Evolutionary conservation across 2,113 vertebrate species (phyloP).

Genomic region (Malurus elegans): DNA sequence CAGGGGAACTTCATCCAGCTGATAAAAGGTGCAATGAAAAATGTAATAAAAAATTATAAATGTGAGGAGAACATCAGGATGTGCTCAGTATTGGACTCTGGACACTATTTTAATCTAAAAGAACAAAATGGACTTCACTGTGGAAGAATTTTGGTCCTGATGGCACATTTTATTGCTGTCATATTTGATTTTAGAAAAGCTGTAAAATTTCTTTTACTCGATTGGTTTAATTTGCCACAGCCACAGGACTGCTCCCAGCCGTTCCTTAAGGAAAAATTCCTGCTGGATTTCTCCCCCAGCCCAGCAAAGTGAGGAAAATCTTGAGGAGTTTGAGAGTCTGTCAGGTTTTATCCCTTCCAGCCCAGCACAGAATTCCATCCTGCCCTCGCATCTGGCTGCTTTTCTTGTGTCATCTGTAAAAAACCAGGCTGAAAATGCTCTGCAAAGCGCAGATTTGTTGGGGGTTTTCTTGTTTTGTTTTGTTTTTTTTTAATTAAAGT

Average conservation of each 20-base stretch:
- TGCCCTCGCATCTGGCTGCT: accelerated
- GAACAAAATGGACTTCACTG: too few relatives aligned
- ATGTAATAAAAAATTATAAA: background rate
- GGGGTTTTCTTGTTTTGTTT: too few relatives aligned
- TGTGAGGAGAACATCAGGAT: background rate
- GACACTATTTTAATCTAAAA: too few relatives aligned
- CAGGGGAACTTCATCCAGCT: background rate
- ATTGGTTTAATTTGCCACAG: too few relatives aligned
- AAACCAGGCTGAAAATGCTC: background rate
- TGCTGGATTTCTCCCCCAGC: background rate
- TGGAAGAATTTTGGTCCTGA: too few relatives aligned
- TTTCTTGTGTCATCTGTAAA: background rate
- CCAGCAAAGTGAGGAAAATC: background rate
- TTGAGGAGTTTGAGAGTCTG: background rate
- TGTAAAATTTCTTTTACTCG: too few relatives aligned
- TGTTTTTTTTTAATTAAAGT: background rate
- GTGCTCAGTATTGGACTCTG: background rate
- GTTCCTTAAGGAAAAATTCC: background rate
- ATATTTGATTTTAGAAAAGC: too few relatives aligned
- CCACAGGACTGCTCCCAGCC: background rate
- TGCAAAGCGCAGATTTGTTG: background rate
- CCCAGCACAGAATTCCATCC: background rate
- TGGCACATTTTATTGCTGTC: too few relatives aligned
- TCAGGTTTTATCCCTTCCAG: background rate
- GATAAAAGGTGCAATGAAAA: background rate